Evolutionary conservation across 2,888 invertebrate genomes (phyloP), one percentile per base, ranked within the genome.

Genomic region (Heteromyza rotundicornis): DNA sequence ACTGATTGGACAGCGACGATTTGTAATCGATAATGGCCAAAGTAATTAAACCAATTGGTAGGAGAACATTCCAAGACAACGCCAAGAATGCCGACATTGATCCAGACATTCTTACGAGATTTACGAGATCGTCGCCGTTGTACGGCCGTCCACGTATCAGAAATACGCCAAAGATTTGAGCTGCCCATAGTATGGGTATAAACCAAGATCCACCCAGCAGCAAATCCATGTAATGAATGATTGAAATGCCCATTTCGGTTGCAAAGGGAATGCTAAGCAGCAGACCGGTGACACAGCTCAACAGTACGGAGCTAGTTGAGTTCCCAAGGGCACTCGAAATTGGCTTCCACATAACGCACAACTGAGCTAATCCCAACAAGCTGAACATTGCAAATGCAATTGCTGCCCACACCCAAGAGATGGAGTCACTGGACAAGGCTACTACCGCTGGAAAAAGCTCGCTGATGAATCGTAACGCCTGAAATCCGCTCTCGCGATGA

Each of bases 311-410:
- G 89, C 79, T 94, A 86, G 44, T 93, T 87, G 88, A 94, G 88
- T 82, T 80, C 1, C 82, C 83, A 56, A 95, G 87, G 2, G 94
- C 93, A 19, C 92, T 90, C 64, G 95, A 91, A 57, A 95, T 92
- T 75, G 93, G 93, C 78, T 95, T 94, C 95, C 95, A 95, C 76
- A 95, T 90, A 0, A 94, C 94, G 70, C 95, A 85, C 84, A 95
- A 91, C 73, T 95, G 95, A 2, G 92, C 93, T 62, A 96, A 87
- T 1, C 95, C 95, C 77, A 96, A 94, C 74, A 93, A 85, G 67
- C 95, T 92, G 62, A 95, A 86, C 68, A 90, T 89, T 77, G 92
- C 90, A 83, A 93, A 95, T 77, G 94, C 92, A 53, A 95, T 86
- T 10, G 93, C 91, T 0, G 93, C 90, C 95, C 95, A 96, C 68